Base-by-base conservation (phyloP, 2,888 invertebrate genomes). In the Schizotus pectinicornis region DNA sequence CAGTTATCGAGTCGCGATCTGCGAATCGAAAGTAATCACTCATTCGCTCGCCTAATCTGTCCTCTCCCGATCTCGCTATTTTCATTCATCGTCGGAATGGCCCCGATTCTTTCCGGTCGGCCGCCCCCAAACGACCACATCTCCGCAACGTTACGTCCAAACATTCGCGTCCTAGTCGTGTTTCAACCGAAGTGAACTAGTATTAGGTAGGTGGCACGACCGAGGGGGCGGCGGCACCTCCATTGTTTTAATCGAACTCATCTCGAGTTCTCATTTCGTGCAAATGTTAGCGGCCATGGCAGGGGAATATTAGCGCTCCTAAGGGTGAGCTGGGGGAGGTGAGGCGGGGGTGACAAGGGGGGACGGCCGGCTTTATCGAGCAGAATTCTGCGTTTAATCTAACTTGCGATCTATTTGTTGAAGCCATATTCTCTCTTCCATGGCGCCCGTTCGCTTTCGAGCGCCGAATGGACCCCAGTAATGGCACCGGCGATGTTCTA, bases 181-280 rank as follows among this genome's bases (percentile, higher is more conserved):
- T 68, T 70, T 67, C 61, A 71, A 71, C 70, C 71, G 71, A 73
- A 67, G 62, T 61, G 64, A 71, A 73, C 72, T 72, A 73, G 70
- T 71, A 70, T 72, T 68, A 69, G 71, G 67, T 67, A 62, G 65
- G 38, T 11, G 57, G 52, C 30, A 8, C 50, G 51, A 38, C 32
- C 48, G 53, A 39, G 56, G 61, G 60, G 59, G 36, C 14, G 45
- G 33, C 45, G 61, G 62, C 49, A 53, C 53, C 48, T 75, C 76
- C 78, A 78, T 79, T 78, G 78, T 79, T 79, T 79, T 78, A 79
- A 79, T 79, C 77, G 78, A 78, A 79, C 77, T 78, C 79, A 78
- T 79, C 78, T 78, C 76, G 73, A 75, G 76, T 76, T 77, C 78
- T 77, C 78, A 77, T 79, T 78, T 77, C 75, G 78, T 74, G 78